Evolutionary conservation across 2,797 vertebrate species (phyloP).

Genomic region (Prionace glauca): DNA sequence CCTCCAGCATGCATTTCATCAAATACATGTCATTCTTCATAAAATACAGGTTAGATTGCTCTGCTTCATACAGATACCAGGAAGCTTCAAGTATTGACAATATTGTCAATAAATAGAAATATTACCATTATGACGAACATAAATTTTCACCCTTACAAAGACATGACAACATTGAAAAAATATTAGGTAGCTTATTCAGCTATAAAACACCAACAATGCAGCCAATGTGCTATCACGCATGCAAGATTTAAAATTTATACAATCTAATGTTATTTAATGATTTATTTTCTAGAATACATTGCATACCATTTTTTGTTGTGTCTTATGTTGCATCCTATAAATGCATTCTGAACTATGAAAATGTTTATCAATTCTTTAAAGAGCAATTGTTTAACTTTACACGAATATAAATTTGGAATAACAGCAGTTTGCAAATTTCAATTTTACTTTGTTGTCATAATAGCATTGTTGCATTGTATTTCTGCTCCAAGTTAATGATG

Average conservation of each 20-base stretch:
- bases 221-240: background rate
- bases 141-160: background rate
- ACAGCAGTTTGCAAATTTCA: background rate
- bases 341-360: background rate
- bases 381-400: background rate
- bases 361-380: background rate
- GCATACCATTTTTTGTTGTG: background rate
- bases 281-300: background rate
- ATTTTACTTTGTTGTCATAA: background rate
- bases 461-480: slow-evolving; percentile 1
- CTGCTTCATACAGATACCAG: background rate
- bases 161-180: background rate
- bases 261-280: background rate
- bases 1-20: background rate
- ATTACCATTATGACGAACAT: background rate
- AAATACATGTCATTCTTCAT: background rate
- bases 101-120: background rate
- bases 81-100: background rate
- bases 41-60: background rate
- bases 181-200: background rate
- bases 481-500: slow-evolving; percentile 26
- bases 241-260: background rate
- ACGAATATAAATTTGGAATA: slow-evolving; percentile 22
- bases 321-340: background rate
- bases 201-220: background rate